Evolutionary conservation across 2,113 vertebrate genomes (phyloP), one percentile per base, ranked within the genome.

Genomic region (Laterallus jamaicensis): DNA sequence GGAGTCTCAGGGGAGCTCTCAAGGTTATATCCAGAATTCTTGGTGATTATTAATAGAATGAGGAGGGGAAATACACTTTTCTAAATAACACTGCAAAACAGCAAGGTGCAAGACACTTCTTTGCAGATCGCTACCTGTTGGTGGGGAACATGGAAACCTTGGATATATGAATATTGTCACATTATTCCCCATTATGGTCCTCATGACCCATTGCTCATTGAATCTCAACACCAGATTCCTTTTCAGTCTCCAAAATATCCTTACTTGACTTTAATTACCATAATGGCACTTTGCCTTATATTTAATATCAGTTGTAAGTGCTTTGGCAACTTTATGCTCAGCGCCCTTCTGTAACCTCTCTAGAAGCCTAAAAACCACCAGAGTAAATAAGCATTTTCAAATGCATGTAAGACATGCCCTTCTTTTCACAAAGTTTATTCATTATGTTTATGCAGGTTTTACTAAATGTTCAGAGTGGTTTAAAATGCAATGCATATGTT

Each of bases 261-360:
- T 67, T 59, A 81, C 17, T 22, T 64, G 64, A 31, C 15, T 84
- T 83, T 47, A 21, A 39, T 82, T 88, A 69, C 52, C 50, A 56
- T 69, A 78, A 77, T 54, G 47, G 37, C n/a, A 67, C 12, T 50
- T 16, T 90, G 74, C 78, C 35, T 68, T 74, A 5, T 64, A 64
- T 81, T 86, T 87, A 83, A 73, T 58, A 62, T 64, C 55, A 90
- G 13, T 66, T 88, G 44, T 89, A 92, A 88, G 74, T 14, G 9
- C 54, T 86, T 59, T 60, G 74, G 44, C 70, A 93, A 79, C 47
- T 92, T 95, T 86, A 81, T 81, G 26, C 54, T 95, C 67, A 58
- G 42, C 13, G 35, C 18, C 32, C 21, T 79, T 92, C 69, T 75
- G 54, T 64, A 88, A 91, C 83, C 70, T 90, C 82, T 94, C 67